Evolutionary conservation across 1,140 invertebrate species (phyloP), one percentile per base, ranked within the genome.

Genomic region (Euura saliciscinereae): DNA sequence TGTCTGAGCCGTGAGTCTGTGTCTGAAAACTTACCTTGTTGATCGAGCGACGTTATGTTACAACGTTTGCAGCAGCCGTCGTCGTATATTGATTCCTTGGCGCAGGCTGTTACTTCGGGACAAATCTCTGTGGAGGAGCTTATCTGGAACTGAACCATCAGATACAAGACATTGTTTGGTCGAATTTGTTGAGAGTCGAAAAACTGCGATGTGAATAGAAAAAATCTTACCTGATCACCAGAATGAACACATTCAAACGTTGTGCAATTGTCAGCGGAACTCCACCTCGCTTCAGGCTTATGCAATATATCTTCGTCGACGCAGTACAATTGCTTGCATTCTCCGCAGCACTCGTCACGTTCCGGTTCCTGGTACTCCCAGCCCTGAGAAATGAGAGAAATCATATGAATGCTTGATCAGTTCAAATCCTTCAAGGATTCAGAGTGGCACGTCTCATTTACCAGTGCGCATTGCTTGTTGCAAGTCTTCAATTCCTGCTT

Each of bases 41-140:
- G 82, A 13, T 85, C 76, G 59, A 84, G 79, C 1, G 78, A 73
- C 4, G 89, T 88, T 2, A 88, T 76, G 72, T 91, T 91, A 81
- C 93, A 95, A 69, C 88, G 83, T 45, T 90, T 85, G 71, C 93
- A 95, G 79, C 93, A 95, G 44, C 91, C 91, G 65, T 92, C 90
- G 2, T 85, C 78, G 75, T 91, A 90, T 51, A 90, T 78, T 73
- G 89, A 84, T 64, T 90, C 84, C 0, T 81, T 76, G 0, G 89
- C 85, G 80, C 93, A 95, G 51, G 86, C 78, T 3, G 85, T 85
- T 8, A 94, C 80, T 78, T 91, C 89, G 7, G 92, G 91, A 79
- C 94, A 95, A 10, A 86, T 77, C 74, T 88, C 83, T 11, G 85
- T 77, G 44, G 87, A 87, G 6, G 88, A 89, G 64, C 87, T 87